A percentile compares a stretch with the other conserved stretches of the same genome.
Conservation (phyloP, 1,140 invertebrate species). For the Meteorus sp. region DNA sequence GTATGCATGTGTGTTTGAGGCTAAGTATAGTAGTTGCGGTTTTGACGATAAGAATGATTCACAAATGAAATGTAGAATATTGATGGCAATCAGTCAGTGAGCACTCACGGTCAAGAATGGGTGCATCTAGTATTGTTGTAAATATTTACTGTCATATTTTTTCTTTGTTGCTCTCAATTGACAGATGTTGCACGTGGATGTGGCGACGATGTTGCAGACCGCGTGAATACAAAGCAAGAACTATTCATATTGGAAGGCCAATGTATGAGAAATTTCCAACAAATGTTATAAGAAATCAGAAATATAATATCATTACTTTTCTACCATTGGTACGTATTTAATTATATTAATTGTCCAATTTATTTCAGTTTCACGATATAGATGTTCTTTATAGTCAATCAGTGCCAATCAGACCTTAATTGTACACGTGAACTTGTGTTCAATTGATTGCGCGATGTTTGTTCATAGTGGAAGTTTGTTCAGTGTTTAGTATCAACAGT, state of each 20-base stretch:
- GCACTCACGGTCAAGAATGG: no score
- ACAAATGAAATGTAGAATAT: no score
- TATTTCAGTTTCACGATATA: no score
- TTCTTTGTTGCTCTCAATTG: not conserved
- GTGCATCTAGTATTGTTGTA: no score
- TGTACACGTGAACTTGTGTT: no score
- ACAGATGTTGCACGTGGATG: slow-evolving; percentile 64
- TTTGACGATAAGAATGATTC: no score
- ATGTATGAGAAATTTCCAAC: slow-evolving; percentile 82
- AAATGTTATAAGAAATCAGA: slow-evolving; percentile 98
- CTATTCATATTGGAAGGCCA: slow-evolving; percentile 67
- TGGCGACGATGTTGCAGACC: slow-evolving; percentile 71
- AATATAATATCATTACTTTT: slow-evolving; percentile 98
- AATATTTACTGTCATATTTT: not conserved
- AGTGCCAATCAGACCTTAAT: not conserved
- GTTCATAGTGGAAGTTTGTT: no score
- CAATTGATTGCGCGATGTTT: no score
- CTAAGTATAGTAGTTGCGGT: no score
- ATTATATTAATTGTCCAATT: not conserved
- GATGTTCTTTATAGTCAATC: no score
- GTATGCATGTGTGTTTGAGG: not conserved
- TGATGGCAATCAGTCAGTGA: no score
- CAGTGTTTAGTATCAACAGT: no score
- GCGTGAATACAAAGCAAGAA: slow-evolving; percentile 67
- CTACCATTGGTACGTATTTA: slow-evolving; percentile 80